These are phyloP conservation scores for Xanthia icteritia DNA, from an alignment of 2,888 invertebrate genomes.

Conservation along the genomic window DNA sequence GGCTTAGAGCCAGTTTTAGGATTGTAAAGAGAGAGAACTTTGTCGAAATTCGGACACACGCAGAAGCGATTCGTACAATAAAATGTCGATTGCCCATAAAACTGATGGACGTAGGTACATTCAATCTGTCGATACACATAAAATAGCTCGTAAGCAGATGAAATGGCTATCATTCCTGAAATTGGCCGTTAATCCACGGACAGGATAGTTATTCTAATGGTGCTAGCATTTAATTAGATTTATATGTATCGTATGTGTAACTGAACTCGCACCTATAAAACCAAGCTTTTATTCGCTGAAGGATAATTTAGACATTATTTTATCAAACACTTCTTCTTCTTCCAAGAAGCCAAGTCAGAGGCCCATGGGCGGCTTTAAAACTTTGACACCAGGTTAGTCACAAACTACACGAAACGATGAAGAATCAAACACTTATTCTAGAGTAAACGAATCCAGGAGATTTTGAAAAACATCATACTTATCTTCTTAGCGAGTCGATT, in stretches of 20 bases:
- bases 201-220: constrained; percentile 49
- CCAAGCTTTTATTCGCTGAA: neutral
- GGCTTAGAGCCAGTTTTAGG: too few relatives aligned
- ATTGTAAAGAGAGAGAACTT: too few relatives aligned
- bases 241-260: neutral
- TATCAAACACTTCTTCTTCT: neutral
- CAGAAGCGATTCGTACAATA: constrained; percentile 38
- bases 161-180: constrained; percentile 53
- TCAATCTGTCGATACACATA: constrained; percentile 60
- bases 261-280: neutral
- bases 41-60: constrained; percentile 13
- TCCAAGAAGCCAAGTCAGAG: too few relatives aligned
- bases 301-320: neutral
- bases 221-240: constrained; percentile 35
- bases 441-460: neutral
- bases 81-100: constrained; percentile 60
- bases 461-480: too few relatives aligned
- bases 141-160: constrained; percentile 57
- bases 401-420: too few relatives aligned
- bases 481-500: neutral
- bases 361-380: too few relatives aligned
- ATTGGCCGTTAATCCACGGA: constrained; percentile 52
- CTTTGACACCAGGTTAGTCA: too few relatives aligned
- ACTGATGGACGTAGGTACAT: constrained; percentile 52
- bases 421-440: too few relatives aligned